Percentiles rank a stretch among this genome's conserved stretches.
These are phyloP conservation scores for Aspidoscelis tigris DNA, from an alignment of 2,113 vertebrate species.

Conservation along the genomic window DNA sequence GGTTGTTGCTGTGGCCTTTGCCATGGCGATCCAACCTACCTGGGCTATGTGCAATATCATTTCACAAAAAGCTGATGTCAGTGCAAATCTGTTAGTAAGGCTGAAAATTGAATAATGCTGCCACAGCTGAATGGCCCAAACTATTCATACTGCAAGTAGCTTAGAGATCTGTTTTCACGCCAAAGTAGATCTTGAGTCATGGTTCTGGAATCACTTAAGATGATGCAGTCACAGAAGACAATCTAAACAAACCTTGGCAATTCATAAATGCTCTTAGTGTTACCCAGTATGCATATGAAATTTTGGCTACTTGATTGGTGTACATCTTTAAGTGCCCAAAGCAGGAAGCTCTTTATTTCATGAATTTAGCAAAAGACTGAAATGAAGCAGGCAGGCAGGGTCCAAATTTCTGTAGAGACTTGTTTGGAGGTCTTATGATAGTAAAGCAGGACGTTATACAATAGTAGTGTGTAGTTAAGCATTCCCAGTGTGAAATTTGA, in stretches of 20 bases:
- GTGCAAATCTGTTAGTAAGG: neutral
- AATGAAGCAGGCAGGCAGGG: slow-evolving; percentile 54
- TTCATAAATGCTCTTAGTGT: neutral
- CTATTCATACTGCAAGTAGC: neutral
- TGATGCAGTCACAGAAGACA: neutral
- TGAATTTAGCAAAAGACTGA: neutral
- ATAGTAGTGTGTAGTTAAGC: neutral
- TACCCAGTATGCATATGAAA: neutral
- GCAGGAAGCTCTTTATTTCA: slow-evolving; percentile 33
- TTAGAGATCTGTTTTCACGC: neutral
- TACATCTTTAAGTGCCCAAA: neutral
- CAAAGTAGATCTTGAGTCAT: neutral
- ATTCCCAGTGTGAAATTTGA: neutral
- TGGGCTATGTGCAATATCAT: neutral
- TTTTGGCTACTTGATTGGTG: neutral
- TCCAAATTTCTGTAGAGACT: slow-evolving; percentile 45
- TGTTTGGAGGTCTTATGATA: slow-evolving; percentile 18
- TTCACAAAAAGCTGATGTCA: slow-evolving; percentile 1
- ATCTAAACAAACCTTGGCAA: neutral
- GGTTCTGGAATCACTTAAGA: neutral
- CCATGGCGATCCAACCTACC: no score
- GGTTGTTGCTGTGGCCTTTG: no score
- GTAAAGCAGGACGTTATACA: neutral
- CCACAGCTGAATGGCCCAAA: neutral
- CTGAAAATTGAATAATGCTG: neutral